A percentile compares a stretch with the other conserved stretches of the same genome.
These are phyloP conservation scores for Cheilosia pagana DNA, from an alignment of 2,888 invertebrate genomes.

Conservation along the genomic window DNA sequence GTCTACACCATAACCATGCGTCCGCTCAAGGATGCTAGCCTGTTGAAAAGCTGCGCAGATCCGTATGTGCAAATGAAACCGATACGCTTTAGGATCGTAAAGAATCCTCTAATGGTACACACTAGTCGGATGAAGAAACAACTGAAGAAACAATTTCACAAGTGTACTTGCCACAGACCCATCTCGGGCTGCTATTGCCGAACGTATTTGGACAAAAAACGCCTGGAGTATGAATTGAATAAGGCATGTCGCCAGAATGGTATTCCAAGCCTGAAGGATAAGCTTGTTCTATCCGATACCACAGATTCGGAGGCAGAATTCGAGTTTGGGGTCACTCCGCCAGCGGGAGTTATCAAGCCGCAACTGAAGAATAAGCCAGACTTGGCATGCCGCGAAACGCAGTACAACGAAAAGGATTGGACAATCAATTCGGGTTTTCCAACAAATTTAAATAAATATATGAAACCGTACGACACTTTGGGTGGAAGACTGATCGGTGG, in stretches of 20 bases:
- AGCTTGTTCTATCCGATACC: conserved; percentile 80
- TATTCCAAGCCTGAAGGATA: conserved; percentile 77
- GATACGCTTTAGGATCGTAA: conserved; percentile 87
- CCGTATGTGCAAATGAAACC: conserved; percentile 89
- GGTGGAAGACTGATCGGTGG: conserved; percentile 11
- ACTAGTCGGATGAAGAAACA: conserved; percentile 85
- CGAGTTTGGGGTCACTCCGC: conserved; percentile 89
- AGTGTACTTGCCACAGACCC: conserved; percentile 85
- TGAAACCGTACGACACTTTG: conserved; percentile 74
- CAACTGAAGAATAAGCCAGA: conserved; percentile 84
- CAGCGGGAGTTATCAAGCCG: conserved; percentile 87
- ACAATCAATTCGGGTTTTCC: conserved; percentile 77
- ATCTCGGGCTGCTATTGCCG: conserved; percentile 81
- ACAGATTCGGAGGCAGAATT: conserved; percentile 86
- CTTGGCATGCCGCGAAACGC: conserved; percentile 86
- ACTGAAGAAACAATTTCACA: conserved; percentile 85
- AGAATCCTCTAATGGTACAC: conserved; percentile 84
- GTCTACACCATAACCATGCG: conserved; percentile 87
- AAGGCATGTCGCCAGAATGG: conserved; percentile 82
- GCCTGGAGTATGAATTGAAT: conserved; percentile 84
- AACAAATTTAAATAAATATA: conserved; percentile 78
- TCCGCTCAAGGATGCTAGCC: conserved; percentile 86
- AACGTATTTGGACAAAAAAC: conserved; percentile 83
- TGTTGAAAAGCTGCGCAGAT: conserved; percentile 86
- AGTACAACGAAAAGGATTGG: conserved; percentile 86